Evolutionary conservation across 2,113 vertebrate genomes (phyloP).

Genomic region (Orcinus orca): DNA sequence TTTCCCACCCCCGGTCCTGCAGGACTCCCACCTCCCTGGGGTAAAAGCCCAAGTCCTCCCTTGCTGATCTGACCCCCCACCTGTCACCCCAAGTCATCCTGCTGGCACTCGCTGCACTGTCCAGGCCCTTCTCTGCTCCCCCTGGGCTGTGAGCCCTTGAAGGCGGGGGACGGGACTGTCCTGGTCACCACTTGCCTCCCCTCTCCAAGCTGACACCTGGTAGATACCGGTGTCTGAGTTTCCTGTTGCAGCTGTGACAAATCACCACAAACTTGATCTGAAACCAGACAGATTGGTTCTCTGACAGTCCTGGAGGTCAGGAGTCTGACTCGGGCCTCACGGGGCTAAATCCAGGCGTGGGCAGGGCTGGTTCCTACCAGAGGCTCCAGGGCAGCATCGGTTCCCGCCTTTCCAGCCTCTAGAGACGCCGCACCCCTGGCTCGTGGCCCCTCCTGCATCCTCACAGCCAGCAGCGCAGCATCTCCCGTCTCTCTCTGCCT

Average conservation of each 20-base stretch:
- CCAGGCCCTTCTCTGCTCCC: background rate
- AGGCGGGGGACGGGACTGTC: background rate
- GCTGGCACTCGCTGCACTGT: background rate
- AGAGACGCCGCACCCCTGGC: accelerated
- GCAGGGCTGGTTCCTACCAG: background rate
- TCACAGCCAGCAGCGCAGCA: background rate
- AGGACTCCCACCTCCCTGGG: background rate
- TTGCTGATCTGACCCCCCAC: background rate
- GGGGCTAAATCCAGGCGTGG: accelerated
- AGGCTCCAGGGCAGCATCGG: background rate
- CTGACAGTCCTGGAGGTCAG: background rate
- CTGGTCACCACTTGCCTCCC: background rate
- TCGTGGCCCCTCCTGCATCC: background rate
- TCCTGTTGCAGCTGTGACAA: background rate
- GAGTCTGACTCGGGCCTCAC: background rate
- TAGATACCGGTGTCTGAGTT: background rate
- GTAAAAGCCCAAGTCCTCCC: too few relatives aligned
- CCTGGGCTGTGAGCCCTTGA: background rate
- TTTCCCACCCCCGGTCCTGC: background rate
- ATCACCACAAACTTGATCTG: too few relatives aligned
- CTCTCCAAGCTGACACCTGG: background rate
- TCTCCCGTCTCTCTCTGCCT: background rate
- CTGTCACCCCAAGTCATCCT: too few relatives aligned
- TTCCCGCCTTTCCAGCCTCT: background rate
- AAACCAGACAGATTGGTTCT: background rate